These are phyloP conservation scores for Oscheius sp. DNA, from an alignment of 1,140 invertebrate genomes.

Conservation along the genomic window DNA sequence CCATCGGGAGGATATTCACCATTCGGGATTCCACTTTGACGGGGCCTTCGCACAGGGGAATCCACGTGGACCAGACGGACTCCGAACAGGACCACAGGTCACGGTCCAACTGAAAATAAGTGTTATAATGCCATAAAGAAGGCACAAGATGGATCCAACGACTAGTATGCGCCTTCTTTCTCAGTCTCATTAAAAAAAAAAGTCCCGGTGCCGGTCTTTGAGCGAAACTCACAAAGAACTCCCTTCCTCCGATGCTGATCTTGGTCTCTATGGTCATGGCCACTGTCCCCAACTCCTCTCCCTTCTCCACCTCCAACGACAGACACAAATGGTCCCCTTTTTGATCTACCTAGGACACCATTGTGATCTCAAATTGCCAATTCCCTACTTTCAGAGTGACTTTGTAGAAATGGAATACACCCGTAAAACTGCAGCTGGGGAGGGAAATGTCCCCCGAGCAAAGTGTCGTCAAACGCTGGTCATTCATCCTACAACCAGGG, in stretches of 20 bases:
- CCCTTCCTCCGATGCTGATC: background rate
- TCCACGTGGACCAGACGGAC: background rate
- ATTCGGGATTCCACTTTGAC: background rate
- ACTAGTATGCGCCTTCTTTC: too few relatives aligned
- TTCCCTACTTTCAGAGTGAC: background rate
- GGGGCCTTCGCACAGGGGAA: background rate
- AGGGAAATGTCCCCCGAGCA: background rate
- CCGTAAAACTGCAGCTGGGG: background rate
- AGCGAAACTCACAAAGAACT: slow-evolving; percentile 1
- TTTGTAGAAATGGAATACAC: background rate
- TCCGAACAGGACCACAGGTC: background rate
- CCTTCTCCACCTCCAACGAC: background rate
- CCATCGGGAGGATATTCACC: background rate
- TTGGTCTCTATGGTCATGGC: background rate
- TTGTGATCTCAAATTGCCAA: background rate
- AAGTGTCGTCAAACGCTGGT: background rate
- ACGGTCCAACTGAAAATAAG: background rate
- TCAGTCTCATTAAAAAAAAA: background rate
- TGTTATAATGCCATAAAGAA: too few relatives aligned
- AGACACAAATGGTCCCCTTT: background rate
- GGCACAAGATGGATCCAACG: too few relatives aligned
- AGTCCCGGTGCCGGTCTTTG: too few relatives aligned
- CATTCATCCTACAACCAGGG: too few relatives aligned
- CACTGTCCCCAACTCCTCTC: background rate
- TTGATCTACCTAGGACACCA: background rate